Evolutionary conservation across 2,888 invertebrate genomes (phyloP).

Genomic region (Caenorhabditis sp.): DNA sequence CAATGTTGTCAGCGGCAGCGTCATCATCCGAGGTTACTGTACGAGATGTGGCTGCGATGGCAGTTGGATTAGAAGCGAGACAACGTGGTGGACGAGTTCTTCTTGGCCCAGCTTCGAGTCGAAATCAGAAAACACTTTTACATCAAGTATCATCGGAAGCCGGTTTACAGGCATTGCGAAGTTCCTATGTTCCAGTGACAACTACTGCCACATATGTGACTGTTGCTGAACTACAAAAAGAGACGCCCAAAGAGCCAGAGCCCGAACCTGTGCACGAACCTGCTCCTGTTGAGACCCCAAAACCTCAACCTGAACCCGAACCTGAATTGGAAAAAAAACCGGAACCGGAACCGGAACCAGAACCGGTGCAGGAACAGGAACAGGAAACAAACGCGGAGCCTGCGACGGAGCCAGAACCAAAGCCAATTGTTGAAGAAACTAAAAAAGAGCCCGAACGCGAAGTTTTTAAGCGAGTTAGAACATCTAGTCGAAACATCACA

Average conservation of each 20-base stretch:
- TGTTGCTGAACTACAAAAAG: not conserved
- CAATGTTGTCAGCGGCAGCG: not conserved
- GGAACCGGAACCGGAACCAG: not conserved
- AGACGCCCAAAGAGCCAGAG: not conserved
- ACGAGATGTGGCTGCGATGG: constrained; percentile 7
- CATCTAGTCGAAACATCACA: not conserved
- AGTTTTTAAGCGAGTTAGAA: not conserved
- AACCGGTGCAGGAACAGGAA: not conserved
- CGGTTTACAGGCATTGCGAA: constrained; percentile 1
- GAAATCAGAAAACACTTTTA: constrained; percentile 3
- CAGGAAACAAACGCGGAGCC: not conserved
- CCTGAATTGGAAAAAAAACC: not conserved
- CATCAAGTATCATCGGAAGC: constrained; percentile 8
- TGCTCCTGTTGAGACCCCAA: no score
- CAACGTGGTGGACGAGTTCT: not conserved
- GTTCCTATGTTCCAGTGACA: not conserved
- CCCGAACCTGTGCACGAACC: not conserved
- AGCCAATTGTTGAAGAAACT: not conserved
- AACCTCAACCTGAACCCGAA: not conserved
- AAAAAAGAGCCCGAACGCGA: not conserved
- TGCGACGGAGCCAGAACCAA: no score
- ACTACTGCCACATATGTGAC: not conserved
- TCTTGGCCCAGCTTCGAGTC: not conserved
- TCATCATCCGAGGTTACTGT: not conserved
- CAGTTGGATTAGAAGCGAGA: constrained; percentile 8